Conservation (phyloP, 35 echinoderm and acorn worm genomes). For the Strongylocentrotus purpuratus region DNA sequence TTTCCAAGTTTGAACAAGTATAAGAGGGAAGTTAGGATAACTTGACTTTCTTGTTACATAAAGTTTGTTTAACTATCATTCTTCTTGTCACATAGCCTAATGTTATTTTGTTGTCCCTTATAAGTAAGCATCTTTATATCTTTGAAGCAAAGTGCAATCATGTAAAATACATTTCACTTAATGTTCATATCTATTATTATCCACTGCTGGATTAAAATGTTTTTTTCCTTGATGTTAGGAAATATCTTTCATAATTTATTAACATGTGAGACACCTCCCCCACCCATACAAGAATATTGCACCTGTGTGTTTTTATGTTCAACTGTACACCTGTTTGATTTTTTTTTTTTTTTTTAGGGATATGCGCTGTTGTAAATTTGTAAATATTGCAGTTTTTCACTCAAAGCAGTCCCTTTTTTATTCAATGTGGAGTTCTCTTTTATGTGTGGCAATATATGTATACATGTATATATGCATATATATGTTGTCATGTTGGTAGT, state of each 20-base stretch:
- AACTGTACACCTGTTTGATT: neutral
- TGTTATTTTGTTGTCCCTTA: neutral
- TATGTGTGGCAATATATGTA: neutral
- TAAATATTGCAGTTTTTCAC: neutral
- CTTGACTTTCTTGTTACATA: neutral
- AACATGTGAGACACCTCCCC: neutral
- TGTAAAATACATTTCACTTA: neutral
- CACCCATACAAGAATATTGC: neutral
- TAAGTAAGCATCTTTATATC: neutral
- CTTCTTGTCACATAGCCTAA: neutral
- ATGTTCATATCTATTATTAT: neutral
- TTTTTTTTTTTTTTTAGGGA: neutral
- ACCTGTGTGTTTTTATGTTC: neutral
- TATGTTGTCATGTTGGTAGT: constrained; percentile 3
- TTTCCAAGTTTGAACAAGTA: neutral
- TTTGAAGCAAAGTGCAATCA: constrained; percentile 11
- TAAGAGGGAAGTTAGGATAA: neutral
- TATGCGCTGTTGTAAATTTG: neutral
- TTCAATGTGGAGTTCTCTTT: neutral
- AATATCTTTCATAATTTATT: constrained; percentile 7
- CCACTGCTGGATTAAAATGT: neutral
- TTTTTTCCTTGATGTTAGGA: neutral
- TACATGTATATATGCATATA: neutral
- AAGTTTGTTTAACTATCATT: neutral
- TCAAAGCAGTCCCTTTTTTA: neutral